Conservation (phyloP, 2,113 vertebrate genomes). For the Cisticola juncidis region DNA sequence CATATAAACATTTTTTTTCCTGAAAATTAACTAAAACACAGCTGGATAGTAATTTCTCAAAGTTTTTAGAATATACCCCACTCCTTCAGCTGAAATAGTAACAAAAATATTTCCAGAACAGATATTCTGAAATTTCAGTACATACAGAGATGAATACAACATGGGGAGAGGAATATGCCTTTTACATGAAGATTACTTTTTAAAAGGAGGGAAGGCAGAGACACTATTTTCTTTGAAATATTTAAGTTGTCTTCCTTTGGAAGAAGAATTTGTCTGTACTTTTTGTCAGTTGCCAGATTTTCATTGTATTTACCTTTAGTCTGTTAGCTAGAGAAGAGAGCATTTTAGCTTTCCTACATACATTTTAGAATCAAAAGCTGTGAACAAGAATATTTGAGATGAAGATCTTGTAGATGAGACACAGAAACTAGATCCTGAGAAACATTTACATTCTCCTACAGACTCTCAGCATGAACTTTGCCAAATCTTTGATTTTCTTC, state of each 20-base stretch:
- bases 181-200: background rate
- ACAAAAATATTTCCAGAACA: conserved; percentile 6
- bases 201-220: background rate
- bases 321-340: background rate
- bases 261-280: background rate
- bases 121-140: background rate
- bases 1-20: conserved; percentile 46
- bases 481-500: background rate
- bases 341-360: background rate
- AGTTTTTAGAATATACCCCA: conserved; percentile 38
- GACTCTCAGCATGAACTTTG: background rate
- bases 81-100: conserved; percentile 15
- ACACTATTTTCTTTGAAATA: background rate
- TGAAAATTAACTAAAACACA: conserved; percentile 58
- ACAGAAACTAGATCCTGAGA: background rate
- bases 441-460: background rate
- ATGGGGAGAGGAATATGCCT: background rate
- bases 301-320: background rate
- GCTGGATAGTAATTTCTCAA: conserved; percentile 48
- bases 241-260: background rate
- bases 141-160: background rate
- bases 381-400: background rate
- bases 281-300: background rate
- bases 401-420: background rate
- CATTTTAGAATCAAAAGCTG: background rate